A percentile compares a stretch with the other conserved stretches of the same genome.
Conservation (phyloP, 2,113 vertebrate genomes). For the Oryctolagus cuniculus region mOryCun1.1 NC_091438.1:90014501-90015000, state of each 20-base stretch:
- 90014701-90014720: neutral
- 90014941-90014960: neutral
- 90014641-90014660: neutral
- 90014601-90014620: neutral
- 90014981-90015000: neutral
- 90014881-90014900: neutral
- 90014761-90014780: neutral
- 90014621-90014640: neutral
- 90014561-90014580: neutral
- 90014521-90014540: accelerated
- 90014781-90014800: neutral
- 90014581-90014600: neutral
- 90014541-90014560: neutral
- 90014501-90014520: neutral
- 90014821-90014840: neutral
- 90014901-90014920: neutral
- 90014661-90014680: neutral
- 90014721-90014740: neutral
- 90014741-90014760: neutral
- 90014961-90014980: neutral
- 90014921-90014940: neutral
- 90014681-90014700: neutral
- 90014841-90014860: neutral
- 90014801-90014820: neutral
- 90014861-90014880: neutral